Evolutionary conservation across 2,113 vertebrate species (phyloP).

Genomic region (Dolichallabes microphthalmus): DNA sequence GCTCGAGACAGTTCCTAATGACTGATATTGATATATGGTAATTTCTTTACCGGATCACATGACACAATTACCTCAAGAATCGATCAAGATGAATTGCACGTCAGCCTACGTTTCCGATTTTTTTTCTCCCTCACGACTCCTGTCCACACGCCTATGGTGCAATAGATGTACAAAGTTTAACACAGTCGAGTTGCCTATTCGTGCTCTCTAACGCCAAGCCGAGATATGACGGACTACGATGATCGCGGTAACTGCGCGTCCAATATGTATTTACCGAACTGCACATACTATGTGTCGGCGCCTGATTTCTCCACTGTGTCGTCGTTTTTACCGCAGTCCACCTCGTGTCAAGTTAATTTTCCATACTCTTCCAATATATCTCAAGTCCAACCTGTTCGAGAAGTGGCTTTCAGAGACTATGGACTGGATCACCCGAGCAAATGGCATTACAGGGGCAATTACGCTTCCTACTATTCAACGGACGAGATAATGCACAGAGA

Average conservation of each 20-base stretch:
- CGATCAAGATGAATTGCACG: slow-evolving; percentile 99
- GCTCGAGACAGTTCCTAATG: slow-evolving; percentile 83
- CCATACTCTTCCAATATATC: slow-evolving; percentile 93
- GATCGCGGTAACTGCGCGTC: slow-evolving; percentile 89
- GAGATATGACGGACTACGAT: slow-evolving; percentile 98
- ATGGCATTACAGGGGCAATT: slow-evolving; percentile 91
- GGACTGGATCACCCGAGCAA: slow-evolving; percentile 93
- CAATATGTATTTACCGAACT: slow-evolving; percentile 97
- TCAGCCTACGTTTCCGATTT: slow-evolving; percentile 97
- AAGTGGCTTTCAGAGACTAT: slow-evolving; percentile 96
- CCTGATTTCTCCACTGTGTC: slow-evolving; percentile 94
- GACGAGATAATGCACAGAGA: slow-evolving; percentile 88
- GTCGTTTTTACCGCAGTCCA: slow-evolving; percentile 91
- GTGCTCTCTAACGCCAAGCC: slow-evolving; percentile 75
- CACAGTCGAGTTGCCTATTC: slow-evolving; percentile 82
- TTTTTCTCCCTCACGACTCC: slow-evolving; percentile 86
- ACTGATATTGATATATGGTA: slow-evolving; percentile 99
- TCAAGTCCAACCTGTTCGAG: slow-evolving; percentile 94
- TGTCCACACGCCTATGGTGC: slow-evolving; percentile 87
- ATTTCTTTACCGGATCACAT: slow-evolving; percentile 99
- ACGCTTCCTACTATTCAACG: slow-evolving; percentile 89
- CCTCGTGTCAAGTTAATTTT: slow-evolving; percentile 96
- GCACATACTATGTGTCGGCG: slow-evolving; percentile 94
- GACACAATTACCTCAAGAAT: slow-evolving; percentile 99
- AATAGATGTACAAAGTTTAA: slow-evolving; percentile 97